Evolutionary conservation across 1,140 invertebrate genomes (phyloP).

Genomic region (Solen grandis): DNA sequence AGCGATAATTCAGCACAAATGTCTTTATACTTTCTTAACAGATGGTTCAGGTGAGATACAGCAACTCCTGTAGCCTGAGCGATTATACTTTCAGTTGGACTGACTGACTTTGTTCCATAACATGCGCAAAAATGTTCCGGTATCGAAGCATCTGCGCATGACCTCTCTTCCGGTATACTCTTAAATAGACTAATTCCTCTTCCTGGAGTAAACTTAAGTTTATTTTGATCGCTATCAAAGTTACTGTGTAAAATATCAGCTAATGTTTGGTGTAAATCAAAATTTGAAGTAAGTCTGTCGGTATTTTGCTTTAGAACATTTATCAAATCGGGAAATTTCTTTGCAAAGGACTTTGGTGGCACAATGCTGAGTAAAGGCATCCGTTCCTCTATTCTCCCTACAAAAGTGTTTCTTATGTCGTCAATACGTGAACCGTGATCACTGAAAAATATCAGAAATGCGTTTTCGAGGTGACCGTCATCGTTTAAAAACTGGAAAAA

Average conservation of each 20-base stretch:
- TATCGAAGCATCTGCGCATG: conserved; percentile 79
- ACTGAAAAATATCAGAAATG: conserved; percentile 89
- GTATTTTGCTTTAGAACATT: conserved; percentile 87
- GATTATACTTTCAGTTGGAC: background rate
- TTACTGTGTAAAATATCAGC: conserved; percentile 76
- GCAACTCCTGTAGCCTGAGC: conserved; percentile 48
- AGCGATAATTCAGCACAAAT: conserved; percentile 56
- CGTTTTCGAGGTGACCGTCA: conserved; percentile 80
- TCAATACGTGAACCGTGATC: conserved; percentile 97
- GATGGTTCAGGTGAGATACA: conserved; percentile 63
- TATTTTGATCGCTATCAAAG: conserved; percentile 4
- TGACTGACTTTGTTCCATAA: conserved; percentile 60
- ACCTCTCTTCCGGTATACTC: conserved; percentile 76
- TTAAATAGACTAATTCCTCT: conserved; percentile 79
- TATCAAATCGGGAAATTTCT: conserved; percentile 84
- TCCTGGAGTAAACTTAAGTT: background rate
- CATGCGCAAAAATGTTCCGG: conserved; percentile 81
- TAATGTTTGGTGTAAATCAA: conserved; percentile 81
- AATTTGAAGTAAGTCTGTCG: conserved; percentile 80
- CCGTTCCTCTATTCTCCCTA: conserved; percentile 93
- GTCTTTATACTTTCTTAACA: conserved; percentile 44
- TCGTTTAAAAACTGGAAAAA: conserved; percentile 76
- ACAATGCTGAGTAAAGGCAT: conserved; percentile 91
- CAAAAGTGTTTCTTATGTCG: conserved; percentile 88
- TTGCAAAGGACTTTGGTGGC: conserved; percentile 87